Percentiles rank a stretch among this genome's conserved stretches.
These are phyloP conservation scores for Gnatocerus cornutus DNA, from an alignment of 2,888 invertebrate species.

Conservation along the genomic window DNA sequence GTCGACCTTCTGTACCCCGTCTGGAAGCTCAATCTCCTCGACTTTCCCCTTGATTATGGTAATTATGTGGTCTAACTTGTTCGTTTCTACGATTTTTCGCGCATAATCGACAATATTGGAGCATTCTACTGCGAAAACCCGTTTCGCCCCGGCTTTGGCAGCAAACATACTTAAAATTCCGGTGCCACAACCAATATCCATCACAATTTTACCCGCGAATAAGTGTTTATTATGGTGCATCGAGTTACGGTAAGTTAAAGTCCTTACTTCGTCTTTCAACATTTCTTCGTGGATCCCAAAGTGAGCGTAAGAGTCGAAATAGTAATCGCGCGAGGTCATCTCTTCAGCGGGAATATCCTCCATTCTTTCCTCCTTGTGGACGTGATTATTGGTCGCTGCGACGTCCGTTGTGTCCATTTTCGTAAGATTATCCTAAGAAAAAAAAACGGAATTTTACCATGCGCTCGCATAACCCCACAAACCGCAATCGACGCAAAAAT, in stretches of 20 bases:
- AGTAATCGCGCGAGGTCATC: constrained; percentile 99
- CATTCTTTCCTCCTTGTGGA: constrained; percentile 63
- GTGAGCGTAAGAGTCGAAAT: constrained; percentile 99
- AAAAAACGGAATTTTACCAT: constrained; percentile 8
- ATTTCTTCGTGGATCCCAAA: constrained; percentile 99
- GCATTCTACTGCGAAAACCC: constrained; percentile 98
- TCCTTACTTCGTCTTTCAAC: constrained; percentile 99
- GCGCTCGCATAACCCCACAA: no score
- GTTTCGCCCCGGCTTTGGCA: constrained; percentile 96
- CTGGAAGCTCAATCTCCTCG: constrained; percentile 95
- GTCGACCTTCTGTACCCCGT: constrained; percentile 93
- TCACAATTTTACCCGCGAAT: constrained; percentile 92
- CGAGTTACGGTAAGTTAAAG: constrained; percentile 97
- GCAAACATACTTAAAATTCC: constrained; percentile 99
- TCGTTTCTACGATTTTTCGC: constrained; percentile 92
- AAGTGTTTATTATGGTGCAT: constrained; percentile 99
- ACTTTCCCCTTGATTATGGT: constrained; percentile 89
- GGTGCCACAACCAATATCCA: constrained; percentile 99
- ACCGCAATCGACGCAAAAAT: no score
- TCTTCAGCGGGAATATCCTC: constrained; percentile 85
- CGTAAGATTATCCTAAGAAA: constrained; percentile 7
- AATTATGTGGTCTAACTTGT: constrained; percentile 85
- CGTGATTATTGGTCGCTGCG: constrained; percentile 65
- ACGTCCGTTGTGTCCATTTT: constrained; percentile 72
- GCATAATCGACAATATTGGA: constrained; percentile 99